phyloP scores from a whole-genome alignment of 2,797 vertebrate species.

The Rhinogobio ventralis region DNA sequence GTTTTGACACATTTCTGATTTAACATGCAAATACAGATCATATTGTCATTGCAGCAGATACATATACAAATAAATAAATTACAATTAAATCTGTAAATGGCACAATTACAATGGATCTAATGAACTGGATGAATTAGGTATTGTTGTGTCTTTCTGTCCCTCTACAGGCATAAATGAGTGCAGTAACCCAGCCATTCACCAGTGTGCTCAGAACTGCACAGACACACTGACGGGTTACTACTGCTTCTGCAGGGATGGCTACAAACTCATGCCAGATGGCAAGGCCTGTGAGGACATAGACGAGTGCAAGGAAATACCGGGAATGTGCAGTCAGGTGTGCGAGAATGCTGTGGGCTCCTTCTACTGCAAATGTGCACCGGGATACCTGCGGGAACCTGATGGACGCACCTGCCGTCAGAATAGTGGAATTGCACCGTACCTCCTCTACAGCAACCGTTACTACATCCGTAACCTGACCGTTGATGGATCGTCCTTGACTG shows the following conservation, averaged over 20 bases:
- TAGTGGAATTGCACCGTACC: conserved; percentile 74
- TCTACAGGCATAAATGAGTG: conserved; percentile 78
- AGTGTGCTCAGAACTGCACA: conserved; percentile 78
- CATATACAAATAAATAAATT: background rate
- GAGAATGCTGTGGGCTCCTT: conserved; percentile 74
- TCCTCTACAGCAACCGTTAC: conserved; percentile 78
- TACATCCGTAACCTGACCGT: conserved; percentile 78
- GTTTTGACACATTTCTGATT: background rate
- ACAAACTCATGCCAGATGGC: conserved; percentile 77
- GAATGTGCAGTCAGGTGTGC: conserved; percentile 79
- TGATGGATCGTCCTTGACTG: conserved; percentile 71
- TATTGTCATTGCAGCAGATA: background rate
- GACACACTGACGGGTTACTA: conserved; percentile 77
- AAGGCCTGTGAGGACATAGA: conserved; percentile 79
- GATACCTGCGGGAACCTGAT: conserved; percentile 76
- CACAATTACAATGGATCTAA: background rate
- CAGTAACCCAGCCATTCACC: conserved; percentile 68
- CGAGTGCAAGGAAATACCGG: conserved; percentile 72
- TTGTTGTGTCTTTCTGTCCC: background rate
- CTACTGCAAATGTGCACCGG: conserved; percentile 76
- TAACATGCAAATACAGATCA: background rate
- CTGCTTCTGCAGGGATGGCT: conserved; percentile 77
- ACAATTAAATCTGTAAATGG: background rate
- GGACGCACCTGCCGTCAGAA: conserved; percentile 78
- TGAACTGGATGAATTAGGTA: background rate